phyloP scores from a whole-genome alignment of 2,888 invertebrate species.

The Orthosia gothica region DNA sequence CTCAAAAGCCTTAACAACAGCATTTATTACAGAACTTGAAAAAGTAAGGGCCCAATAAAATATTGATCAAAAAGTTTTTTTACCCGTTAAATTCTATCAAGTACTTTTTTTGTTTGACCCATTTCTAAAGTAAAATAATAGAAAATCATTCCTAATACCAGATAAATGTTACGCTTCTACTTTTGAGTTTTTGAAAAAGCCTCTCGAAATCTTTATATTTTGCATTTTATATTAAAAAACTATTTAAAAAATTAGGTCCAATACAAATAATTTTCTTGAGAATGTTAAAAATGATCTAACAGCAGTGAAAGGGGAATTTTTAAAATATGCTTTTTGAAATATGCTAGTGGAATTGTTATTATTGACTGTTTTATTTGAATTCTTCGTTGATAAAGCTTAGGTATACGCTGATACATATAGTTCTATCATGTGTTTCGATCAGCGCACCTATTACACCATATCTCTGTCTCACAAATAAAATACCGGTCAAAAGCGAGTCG shows the following conservation, averaged over 20 bases:
- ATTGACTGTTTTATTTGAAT: background rate
- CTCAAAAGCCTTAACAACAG: slow-evolving; percentile 55
- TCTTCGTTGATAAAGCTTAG: background rate
- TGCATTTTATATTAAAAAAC: background rate
- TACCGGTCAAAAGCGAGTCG: no score
- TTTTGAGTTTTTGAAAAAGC: background rate
- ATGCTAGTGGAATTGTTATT: background rate
- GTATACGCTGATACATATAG: no score
- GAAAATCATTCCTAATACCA: background rate
- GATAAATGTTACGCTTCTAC: background rate
- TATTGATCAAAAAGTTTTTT: slow-evolving; percentile 46
- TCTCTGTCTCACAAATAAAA: no score
- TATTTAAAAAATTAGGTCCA: no score
- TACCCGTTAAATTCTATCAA: slow-evolving; percentile 15
- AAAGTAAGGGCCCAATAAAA: slow-evolving; percentile 35
- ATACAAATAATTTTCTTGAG: background rate
- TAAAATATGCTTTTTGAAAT: no score
- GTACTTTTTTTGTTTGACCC: background rate
- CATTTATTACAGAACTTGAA: slow-evolving; percentile 61
- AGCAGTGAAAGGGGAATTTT: background rate
- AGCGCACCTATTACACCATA: no score
- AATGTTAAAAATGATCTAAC: background rate
- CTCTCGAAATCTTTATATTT: background rate
- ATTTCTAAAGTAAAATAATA: background rate
- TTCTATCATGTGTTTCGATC: no score